Base-by-base conservation (phyloP, 2,113 vertebrate genomes). In the Progne subis region DNA sequence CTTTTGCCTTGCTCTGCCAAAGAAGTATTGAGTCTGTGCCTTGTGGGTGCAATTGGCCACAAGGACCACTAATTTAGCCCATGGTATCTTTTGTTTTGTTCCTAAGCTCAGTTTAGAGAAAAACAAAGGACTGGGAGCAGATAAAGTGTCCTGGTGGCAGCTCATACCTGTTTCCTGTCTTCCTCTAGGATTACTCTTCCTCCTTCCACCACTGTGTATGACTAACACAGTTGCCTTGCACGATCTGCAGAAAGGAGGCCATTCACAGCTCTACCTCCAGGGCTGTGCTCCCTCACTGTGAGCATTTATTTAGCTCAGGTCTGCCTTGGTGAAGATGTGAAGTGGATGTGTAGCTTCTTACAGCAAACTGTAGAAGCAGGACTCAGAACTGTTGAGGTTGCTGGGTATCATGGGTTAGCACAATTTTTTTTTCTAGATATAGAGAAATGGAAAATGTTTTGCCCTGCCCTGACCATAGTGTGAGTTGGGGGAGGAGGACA, bases 351-450 rank as follows among this genome's bases (percentile, higher is more conserved):
- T 14, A 79, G 18, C 25, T 47, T 29, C 26, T 72, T 57, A 47
- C 25, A 52, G 2, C 5, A 34, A 50, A 17, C 21, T 2, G 1
- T 53, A 9, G 9, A 25, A 64, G 17, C 53, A 63, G 61, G 52
- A 75, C 9, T 60, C 34, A 17, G n/a, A 75, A 19, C 24, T 55
- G 10, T 20, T 1, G 1, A 69, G 34, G 15, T 50, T 9, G 0
- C 24, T 46, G 37, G 37, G 37, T 37, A 37, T 37, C 37, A 37
- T 37, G 37, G 37, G 37, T 37, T 37, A 37, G 37, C 37, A 37
- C 37, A 37, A 37, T 37, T 37, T 37, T 37, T 7, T 37, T 37
- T 37, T 37, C 37, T 37, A 37, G 37, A 37, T 37, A 37, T 37
- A 37, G 37, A 37, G 37, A 37, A 37, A 37, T 37, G 37, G 7